Conservation (phyloP, 2,797 vertebrate genomes). For the Hippoglossus hippoglossus region DNA sequence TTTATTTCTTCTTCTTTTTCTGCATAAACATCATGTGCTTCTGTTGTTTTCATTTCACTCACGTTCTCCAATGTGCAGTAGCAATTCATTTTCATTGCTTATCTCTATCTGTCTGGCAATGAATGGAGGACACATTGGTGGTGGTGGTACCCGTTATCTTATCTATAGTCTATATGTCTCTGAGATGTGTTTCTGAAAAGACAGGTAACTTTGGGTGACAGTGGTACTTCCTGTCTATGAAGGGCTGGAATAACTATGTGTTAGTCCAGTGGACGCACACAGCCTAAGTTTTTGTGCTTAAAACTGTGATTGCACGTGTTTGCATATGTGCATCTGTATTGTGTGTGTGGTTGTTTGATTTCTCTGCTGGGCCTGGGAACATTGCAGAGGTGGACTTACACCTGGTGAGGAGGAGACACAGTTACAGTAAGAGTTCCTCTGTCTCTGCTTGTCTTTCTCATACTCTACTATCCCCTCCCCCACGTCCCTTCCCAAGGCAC, state of each 20-base stretch:
- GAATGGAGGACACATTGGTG: slow-evolving; percentile 17
- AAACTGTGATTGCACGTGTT: slow-evolving; percentile 6
- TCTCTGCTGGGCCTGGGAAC: neutral
- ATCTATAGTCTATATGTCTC: neutral
- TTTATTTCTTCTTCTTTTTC: neutral
- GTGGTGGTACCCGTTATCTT: slow-evolving; percentile 22
- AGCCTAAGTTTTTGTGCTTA: slow-evolving; percentile 4
- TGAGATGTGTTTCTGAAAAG: slow-evolving; percentile 14
- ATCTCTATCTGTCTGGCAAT: slow-evolving; percentile 34
- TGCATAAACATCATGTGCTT: slow-evolving; percentile 8
- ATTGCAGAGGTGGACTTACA: neutral
- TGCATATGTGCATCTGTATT: slow-evolving; percentile 7
- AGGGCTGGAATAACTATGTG: neutral
- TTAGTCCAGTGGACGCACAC: slow-evolving; percentile 15
- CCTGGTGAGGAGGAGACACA: neutral
- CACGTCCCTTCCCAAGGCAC: neutral
- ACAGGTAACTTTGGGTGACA: neutral
- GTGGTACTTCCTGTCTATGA: slow-evolving; percentile 4
- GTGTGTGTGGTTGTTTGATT: slow-evolving; percentile 14
- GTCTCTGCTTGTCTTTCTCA: slow-evolving; percentile 4
- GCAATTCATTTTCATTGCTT: slow-evolving; percentile 37
- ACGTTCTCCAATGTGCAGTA: neutral
- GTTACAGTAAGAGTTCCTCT: slow-evolving; percentile 14
- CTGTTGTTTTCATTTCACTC: slow-evolving; percentile 15
- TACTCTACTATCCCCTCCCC: neutral